Evolutionary conservation across 2,797 vertebrate species (phyloP), one percentile per base, ranked within the genome.

Genomic region (Oryzias sinensis): DNA sequence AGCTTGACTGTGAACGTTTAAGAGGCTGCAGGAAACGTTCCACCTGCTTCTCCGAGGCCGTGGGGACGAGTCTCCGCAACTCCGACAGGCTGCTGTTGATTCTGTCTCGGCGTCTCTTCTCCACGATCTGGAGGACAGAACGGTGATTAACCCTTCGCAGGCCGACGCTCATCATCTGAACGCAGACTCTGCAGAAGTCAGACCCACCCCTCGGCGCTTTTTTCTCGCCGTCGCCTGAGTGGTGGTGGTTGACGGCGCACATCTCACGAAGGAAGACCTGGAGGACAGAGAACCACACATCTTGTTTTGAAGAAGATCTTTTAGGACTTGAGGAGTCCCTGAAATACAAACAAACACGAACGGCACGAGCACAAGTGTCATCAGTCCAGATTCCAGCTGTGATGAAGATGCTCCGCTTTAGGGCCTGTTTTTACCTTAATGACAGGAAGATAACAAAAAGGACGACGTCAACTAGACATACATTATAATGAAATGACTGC

Each of bases 11-110:
- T 20, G 20, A 20, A 20, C 2, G 20, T 20, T 20, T 20, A 1
- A 20, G 20, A 22, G 20, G 20, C 20, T 22, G 20, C 1, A 22
- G 20, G 20, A 22, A 22, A 22, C 3, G 20, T 42, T 14, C 29
- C 16, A 97, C 96, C 95, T 98, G 95, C 87, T 97, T 98, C 90
- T 98, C 94, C 80, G 95, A 94, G 18, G 95, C 95, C 0, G 94
- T 94, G 53, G 96, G 96, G 77, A 98, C 94, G 64, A 98, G 92
- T 61, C 95, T 68, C 68, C 96, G 93, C 69, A 98, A 66, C 88
- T 98, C 96, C 13, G 92, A 93, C 88, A 98, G 89, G 67, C 96
- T 96, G 90, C 90, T 95, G 92, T 98, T 98, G 90, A 98, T 98
- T 75, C 96, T 89, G 91, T 98, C 96, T 75, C 96, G 90, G 58